Conservation (phyloP, 1,140 invertebrate species). For the Danaus melanippus region DNA sequence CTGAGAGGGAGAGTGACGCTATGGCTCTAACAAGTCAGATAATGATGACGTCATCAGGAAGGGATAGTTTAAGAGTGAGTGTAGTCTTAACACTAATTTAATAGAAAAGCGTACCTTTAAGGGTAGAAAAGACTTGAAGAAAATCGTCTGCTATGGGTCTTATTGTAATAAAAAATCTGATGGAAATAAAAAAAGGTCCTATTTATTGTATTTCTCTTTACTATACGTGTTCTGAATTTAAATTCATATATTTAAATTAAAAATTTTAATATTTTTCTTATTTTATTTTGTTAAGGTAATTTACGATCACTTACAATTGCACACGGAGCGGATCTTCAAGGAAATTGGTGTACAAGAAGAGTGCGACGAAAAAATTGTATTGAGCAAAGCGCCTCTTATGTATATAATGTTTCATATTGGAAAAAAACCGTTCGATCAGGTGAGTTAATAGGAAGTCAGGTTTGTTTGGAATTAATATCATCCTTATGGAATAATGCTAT, state of each 20-base stretch:
- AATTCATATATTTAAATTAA: too few species aligned
- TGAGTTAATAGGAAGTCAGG: slow-evolving; percentile 26
- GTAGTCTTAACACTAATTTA: slow-evolving; percentile 5
- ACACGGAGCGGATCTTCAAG: slow-evolving; percentile 78
- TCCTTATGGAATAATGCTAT: too few species aligned
- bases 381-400: slow-evolving; percentile 74
- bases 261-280: background rate
- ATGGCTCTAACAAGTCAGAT: slow-evolving; percentile 63
- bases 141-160: too few species aligned
- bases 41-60: slow-evolving; percentile 70
- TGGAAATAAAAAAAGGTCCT: too few species aligned
- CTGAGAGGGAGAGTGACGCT: slow-evolving; percentile 46
- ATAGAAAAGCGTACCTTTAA: too few species aligned
- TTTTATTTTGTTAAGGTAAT: slow-evolving; percentile 68
- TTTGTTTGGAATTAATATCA: too few species aligned
- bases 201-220: too few species aligned
- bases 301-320: slow-evolving; percentile 78
- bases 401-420: slow-evolving; percentile 86
- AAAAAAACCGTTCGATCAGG: slow-evolving; percentile 79
- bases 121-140: too few species aligned
- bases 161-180: too few species aligned
- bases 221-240: too few species aligned
- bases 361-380: slow-evolving; percentile 60
- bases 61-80: slow-evolving; percentile 73
- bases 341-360: slow-evolving; percentile 70